A percentile compares a stretch with the other conserved stretches of the same genome.
Conservation (phyloP, 92 coral and sea anemone species). For the Phenganax marumi region DNA sequence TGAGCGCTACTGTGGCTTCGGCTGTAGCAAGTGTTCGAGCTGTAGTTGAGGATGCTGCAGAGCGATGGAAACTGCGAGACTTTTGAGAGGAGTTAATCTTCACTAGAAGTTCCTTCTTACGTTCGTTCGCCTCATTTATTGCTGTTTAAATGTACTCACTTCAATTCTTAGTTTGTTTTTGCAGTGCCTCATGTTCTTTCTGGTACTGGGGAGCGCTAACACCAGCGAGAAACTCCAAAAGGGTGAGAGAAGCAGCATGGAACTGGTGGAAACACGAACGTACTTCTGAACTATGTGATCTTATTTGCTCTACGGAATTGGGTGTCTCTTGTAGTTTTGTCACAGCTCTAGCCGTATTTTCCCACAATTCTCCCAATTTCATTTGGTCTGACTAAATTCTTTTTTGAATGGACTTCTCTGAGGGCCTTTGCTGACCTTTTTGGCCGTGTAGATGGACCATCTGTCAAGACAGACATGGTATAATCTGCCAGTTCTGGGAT, state of each 20-base stretch:
- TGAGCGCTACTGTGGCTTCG: constrained; percentile 48
- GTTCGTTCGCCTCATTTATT: not conserved
- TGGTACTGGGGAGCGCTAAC: not conserved
- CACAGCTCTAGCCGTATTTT: not conserved
- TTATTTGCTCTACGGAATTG: not conserved
- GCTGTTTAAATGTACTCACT: not conserved
- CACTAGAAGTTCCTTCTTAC: not conserved
- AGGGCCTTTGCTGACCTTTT: constrained; percentile 33
- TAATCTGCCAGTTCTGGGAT: not conserved
- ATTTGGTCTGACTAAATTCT: constrained; percentile 3
- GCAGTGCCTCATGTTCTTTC: constrained; percentile 3
- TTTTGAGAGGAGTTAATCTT: not conserved
- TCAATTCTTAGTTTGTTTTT: not conserved
- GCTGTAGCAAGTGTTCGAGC: constrained; percentile 1
- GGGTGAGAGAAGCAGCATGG: constrained; percentile 2
- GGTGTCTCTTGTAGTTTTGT: not conserved
- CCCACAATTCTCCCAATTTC: constrained; percentile 6
- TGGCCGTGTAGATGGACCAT: constrained; percentile 31
- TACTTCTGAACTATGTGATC: not conserved
- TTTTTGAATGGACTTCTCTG: constrained; percentile 20
- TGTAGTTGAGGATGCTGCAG: not conserved
- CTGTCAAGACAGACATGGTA: not conserved
- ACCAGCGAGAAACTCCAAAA: not conserved
- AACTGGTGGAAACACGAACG: constrained; percentile 4
- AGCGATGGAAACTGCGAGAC: not conserved